Evolutionary conservation across 1,140 invertebrate species (phyloP), one percentile per base, ranked within the genome.

Genomic region (Apis florea): DNA sequence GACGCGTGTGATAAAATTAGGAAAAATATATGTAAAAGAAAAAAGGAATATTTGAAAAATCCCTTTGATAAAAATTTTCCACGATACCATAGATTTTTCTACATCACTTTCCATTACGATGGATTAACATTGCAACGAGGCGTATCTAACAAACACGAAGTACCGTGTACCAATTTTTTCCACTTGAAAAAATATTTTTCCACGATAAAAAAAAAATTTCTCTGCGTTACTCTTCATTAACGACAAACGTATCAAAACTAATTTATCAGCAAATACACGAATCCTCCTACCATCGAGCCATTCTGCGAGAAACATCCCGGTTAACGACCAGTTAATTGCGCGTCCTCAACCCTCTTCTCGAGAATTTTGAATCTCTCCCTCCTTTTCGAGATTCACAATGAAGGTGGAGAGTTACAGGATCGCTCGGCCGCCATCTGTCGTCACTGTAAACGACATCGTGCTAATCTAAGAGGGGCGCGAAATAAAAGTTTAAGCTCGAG

Each of bases 371-470:
- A 75, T 74, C 51, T 17, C 73, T 64, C 75, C 69, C 40, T 64
- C 71, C 47, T 59, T 77, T 59, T 83, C 73, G 72, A 78, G 70
- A 19, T 54, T 51, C 69, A 83, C 64, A 83, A 82, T 83, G 66
- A 70, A 12, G 40, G 67, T 49, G n/a, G 49, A 69, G 73, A 78
- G 69, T 79, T 83, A 54, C 67, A 56, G 21, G 63, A 58, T 81
- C 79, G 61, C 53, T 75, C 67, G 77, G 21, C 75, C 71, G 70
- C 84, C 83, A 83, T 83, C 84, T 83, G 84, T 72, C 69, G 53
- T 58, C 66, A 58, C n/a, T 59, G 21, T 61, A 77, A 80, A 82
- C 64, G 72, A 15, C 69, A 47, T 51, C 69, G 53, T 61, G 68
- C 68, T 13, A 64, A 71, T 66, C 19, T 78, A 24, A n/a, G 17